These are phyloP conservation scores for Pristionchus mayeri DNA, from an alignment of 2,888 invertebrate genomes.

Conservation along the genomic window DNA sequence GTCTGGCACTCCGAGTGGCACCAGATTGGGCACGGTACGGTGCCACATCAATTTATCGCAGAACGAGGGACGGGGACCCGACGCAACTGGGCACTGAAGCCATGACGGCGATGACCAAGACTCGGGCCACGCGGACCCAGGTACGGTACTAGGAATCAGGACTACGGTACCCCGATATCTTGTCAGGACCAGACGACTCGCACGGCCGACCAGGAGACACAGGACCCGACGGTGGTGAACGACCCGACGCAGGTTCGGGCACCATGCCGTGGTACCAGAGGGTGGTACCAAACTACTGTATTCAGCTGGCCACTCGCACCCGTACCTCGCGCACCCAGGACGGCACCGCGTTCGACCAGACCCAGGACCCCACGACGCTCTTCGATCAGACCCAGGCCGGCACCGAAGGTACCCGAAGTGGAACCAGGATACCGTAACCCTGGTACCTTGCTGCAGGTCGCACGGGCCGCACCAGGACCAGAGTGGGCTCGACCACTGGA, in stretches of 20 bases:
- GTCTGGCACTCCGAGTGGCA: no score
- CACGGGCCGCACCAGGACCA: no score
- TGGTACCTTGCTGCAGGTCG: not conserved
- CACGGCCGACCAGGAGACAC: constrained; percentile 38
- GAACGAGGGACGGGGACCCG: not conserved
- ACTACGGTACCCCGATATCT: not conserved
- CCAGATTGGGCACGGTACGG: no score
- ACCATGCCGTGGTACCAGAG: not conserved
- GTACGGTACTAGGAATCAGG: no score
- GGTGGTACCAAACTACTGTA: not conserved
- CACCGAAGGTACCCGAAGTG: constrained; percentile 10
- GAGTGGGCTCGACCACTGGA: no score
- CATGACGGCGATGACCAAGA: not conserved
- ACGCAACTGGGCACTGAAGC: not conserved
- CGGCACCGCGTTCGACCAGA: not conserved
- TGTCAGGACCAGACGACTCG: constrained; percentile 3
- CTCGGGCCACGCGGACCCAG: no score
- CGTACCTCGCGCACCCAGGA: constrained; percentile 34
- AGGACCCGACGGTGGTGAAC: constrained; percentile 1
- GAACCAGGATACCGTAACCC: no score
- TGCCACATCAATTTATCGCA: not conserved
- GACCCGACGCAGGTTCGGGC: constrained; percentile 11
- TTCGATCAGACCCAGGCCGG: not conserved
- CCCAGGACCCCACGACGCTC: not conserved
- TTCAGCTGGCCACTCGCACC: not conserved